Evolutionary conservation across 2,888 invertebrate species (phyloP).

Genomic region (Tromatobia lineatoria): DNA sequence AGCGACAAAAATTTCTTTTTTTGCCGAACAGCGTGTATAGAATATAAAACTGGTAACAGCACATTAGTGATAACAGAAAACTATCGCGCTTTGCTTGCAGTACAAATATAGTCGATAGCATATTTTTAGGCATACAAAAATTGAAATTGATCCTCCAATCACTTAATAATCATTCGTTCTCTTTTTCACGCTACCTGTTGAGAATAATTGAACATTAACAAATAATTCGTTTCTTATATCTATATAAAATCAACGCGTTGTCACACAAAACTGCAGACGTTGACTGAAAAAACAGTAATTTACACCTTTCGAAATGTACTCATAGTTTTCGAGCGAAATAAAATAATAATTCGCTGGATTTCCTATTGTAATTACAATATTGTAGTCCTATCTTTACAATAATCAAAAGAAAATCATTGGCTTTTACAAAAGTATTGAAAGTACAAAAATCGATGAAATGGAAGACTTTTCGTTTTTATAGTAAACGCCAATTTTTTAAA

Average conservation of each 20-base stretch:
- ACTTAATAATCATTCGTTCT: background rate
- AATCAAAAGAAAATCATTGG: constrained; percentile 17
- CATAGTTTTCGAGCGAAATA: background rate
- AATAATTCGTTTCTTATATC: background rate
- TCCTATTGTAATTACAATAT: background rate
- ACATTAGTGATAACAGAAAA: constrained; percentile 11
- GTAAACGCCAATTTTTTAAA: background rate
- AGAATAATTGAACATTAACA: constrained; percentile 8
- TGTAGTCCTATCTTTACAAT: background rate
- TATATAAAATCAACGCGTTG: constrained; percentile 16
- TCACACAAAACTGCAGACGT: background rate
- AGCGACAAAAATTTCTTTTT: constrained; percentile 41
- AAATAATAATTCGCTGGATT: background rate
- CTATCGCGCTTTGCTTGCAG: constrained; percentile 1
- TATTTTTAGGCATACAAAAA: background rate
- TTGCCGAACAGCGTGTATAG: constrained; percentile 20
- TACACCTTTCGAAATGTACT: background rate
- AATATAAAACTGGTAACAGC: constrained; percentile 49
- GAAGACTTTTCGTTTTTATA: constrained; percentile 3
- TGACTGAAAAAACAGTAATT: background rate
- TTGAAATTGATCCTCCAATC: background rate
- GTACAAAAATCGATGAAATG: constrained; percentile 8
- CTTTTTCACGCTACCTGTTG: background rate
- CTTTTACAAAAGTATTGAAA: constrained; percentile 29
- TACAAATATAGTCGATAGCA: background rate